phyloP scores from a whole-genome alignment of 2,888 invertebrate genomes.

The Timandra comae region DNA sequence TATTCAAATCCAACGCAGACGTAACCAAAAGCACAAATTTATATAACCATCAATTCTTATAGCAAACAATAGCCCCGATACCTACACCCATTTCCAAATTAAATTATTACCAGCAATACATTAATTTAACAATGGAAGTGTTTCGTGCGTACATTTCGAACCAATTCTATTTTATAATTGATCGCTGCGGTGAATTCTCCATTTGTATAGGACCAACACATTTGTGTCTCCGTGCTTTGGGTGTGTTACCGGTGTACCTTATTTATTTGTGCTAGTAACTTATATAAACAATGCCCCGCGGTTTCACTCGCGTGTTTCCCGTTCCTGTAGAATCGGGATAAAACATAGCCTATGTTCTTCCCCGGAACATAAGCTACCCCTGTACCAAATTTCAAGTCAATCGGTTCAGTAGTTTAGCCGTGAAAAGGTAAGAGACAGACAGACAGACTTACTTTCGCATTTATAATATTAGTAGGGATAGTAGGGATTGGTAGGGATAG shows the following conservation, averaged over 20 bases:
- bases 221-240: conserved; percentile 50
- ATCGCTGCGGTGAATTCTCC: conserved; percentile 64
- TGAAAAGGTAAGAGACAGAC: too few species aligned
- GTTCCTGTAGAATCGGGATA: too few species aligned
- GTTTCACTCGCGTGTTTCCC: too few species aligned
- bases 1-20: too few species aligned
- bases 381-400: too few species aligned
- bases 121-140: conserved; percentile 38
- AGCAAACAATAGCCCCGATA: conserved; percentile 11
- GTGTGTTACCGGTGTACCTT: conserved; percentile 6
- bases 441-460: too few species aligned
- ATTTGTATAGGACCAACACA: conserved; percentile 69
- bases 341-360: too few species aligned
- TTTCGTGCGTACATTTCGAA: conserved; percentile 35
- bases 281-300: too few species aligned
- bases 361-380: too few species aligned
- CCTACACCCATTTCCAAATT: conserved; percentile 25
- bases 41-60: conserved; percentile 8
- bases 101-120: conserved; percentile 46
- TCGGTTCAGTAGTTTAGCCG: too few species aligned
- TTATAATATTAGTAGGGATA: too few species aligned
- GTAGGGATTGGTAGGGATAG: too few species aligned
- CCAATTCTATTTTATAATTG: conserved; percentile 69
- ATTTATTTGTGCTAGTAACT: background rate
- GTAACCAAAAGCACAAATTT: background rate